These are phyloP conservation scores for Parapsyche elsis DNA, from an alignment of 1,140 invertebrate genomes.

Conservation along the genomic window DNA sequence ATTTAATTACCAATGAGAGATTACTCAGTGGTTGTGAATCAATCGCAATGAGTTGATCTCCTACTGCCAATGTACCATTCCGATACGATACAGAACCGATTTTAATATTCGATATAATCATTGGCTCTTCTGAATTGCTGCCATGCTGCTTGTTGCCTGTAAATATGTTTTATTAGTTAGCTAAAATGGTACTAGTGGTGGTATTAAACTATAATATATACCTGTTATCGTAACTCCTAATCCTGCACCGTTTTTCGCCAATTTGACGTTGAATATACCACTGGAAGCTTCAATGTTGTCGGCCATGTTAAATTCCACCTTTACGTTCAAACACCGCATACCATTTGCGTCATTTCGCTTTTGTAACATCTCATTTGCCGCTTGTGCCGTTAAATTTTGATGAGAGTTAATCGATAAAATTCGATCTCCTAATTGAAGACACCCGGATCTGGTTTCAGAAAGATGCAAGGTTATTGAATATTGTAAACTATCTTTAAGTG, in stretches of 20 bases:
- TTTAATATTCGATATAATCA: conserved; percentile 84
- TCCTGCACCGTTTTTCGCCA: conserved; percentile 82
- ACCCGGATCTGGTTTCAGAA: conserved; percentile 70
- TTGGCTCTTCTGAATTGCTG: conserved; percentile 63
- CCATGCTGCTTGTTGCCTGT: conserved; percentile 65
- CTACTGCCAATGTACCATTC: conserved; percentile 85
- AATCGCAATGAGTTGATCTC: conserved; percentile 89
- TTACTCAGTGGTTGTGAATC: conserved; percentile 86
- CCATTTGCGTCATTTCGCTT: conserved; percentile 64
- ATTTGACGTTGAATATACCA: conserved; percentile 89
- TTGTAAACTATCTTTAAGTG: not conserved
- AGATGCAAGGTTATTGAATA: not conserved
- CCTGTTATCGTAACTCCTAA: conserved; percentile 89
- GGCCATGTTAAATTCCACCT: conserved; percentile 93
- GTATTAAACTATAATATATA: too few species aligned
- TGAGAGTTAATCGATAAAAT: conserved; percentile 85
- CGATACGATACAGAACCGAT: conserved; percentile 91
- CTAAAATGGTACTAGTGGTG: too few species aligned
- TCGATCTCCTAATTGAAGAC: conserved; percentile 84
- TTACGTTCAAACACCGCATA: conserved; percentile 65
- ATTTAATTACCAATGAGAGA: conserved; percentile 64
- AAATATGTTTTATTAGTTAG: conserved; percentile 34
- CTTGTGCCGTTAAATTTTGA: conserved; percentile 68
- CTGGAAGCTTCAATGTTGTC: conserved; percentile 90
- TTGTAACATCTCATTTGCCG: conserved; percentile 66